Conservation (phyloP, 2,797 vertebrate genomes). For the Potorous gilbertii region DNA sequence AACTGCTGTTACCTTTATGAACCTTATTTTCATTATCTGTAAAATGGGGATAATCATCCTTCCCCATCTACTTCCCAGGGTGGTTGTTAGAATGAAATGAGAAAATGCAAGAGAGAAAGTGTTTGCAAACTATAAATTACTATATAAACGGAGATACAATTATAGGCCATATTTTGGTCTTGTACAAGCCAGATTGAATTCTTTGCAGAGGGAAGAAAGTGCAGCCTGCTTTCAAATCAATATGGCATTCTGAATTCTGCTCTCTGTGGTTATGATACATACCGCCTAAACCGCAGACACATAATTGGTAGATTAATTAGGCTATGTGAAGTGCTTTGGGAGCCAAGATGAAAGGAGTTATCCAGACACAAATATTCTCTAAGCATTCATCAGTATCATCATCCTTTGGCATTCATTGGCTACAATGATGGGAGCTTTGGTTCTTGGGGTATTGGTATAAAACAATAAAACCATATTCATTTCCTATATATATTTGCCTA, state of each 20-base stretch:
- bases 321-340: slow-evolving; percentile 33
- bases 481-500: slow-evolving; percentile 36
- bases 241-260: not conserved
- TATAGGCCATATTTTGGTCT: not conserved
- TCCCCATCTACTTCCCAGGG: not conserved
- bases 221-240: not conserved
- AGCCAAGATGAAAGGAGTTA: slow-evolving; percentile 36
- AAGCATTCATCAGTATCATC: not conserved
- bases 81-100: not conserved
- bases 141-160: not conserved
- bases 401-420: not conserved
- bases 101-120: not conserved
- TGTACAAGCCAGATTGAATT: not conserved
- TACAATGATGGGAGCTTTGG: slow-evolving; percentile 7
- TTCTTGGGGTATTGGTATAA: not conserved
- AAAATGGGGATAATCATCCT: not conserved
- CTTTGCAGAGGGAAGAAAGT: not conserved
- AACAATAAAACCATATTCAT: slow-evolving; percentile 40
- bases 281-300: not conserved
- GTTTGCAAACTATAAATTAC: not conserved
- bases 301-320: slow-evolving; percentile 60
- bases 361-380: slow-evolving; percentile 50
- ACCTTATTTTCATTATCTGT: not conserved
- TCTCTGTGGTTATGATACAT: not conserved
- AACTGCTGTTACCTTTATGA: not conserved